These are phyloP conservation scores for Spongia lamella DNA, from an alignment of 37 sponge, comb jelly and placozoan genomes.

Conservation along the genomic window DNA sequence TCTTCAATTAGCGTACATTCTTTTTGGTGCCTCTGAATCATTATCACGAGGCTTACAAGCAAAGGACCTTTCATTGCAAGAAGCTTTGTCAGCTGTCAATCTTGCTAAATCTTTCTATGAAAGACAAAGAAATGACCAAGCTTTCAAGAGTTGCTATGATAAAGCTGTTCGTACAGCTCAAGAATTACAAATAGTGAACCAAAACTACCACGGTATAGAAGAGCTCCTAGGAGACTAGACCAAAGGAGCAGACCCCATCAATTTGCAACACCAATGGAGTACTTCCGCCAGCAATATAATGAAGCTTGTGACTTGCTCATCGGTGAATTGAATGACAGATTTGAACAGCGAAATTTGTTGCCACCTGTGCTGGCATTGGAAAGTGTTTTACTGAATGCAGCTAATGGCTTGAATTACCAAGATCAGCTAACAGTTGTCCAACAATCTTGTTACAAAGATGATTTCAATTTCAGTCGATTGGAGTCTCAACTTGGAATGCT, in stretches of 20 bases:
- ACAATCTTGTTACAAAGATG: conserved; percentile 12
- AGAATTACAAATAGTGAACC: conserved; percentile 13
- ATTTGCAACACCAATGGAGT: conserved; percentile 26
- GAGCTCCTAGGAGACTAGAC: conserved; percentile 7
- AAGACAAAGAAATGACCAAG: conserved; percentile 24
- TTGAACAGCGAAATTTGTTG: conserved; percentile 27
- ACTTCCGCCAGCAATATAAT: conserved; percentile 37
- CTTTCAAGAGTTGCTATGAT: conserved; percentile 28
- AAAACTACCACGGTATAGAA: conserved; percentile 17
- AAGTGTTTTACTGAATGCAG: conserved; percentile 23
- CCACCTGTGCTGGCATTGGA: conserved; percentile 15
- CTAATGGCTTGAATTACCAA: conserved; percentile 16
- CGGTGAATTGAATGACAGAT: conserved; percentile 36
- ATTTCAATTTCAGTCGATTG: no score
- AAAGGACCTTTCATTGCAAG: conserved; percentile 47
- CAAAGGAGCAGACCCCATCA: conserved; percentile 13
- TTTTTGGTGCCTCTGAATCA: conserved; percentile 44
- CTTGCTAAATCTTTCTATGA: conserved; percentile 31
- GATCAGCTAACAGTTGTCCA: neutral
- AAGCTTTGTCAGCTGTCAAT: conserved; percentile 40
- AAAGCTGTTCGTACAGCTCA: conserved; percentile 14
- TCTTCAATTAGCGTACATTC: conserved; percentile 15
- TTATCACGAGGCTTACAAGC: conserved; percentile 35
- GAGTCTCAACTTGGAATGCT: conserved; percentile 45
- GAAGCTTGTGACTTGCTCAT: conserved; percentile 60